These are phyloP conservation scores for Vulpes ferrilata DNA, from an alignment of 2,113 vertebrate species.

Conservation along the genomic window DNA sequence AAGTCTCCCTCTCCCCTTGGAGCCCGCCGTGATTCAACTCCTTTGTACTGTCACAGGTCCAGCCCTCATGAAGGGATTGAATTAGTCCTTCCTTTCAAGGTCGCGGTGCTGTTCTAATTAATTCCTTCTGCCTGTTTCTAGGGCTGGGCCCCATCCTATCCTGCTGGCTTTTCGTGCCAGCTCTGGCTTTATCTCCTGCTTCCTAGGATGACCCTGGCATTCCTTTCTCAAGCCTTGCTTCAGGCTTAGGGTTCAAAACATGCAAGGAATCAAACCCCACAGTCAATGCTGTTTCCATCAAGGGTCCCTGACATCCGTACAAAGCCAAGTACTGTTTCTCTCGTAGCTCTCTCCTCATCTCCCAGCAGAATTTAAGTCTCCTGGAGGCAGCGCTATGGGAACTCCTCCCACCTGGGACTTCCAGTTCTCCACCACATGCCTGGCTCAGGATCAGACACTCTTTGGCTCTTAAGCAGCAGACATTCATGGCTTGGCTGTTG, in stretches of 20 bases:
- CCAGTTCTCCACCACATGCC: background rate
- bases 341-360: background rate
- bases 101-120: background rate
- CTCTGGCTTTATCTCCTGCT: background rate
- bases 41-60: background rate
- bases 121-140: background rate
- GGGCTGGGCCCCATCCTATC: background rate
- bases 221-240: background rate
- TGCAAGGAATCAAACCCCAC: background rate
- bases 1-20: background rate
- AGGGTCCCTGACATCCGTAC: rapidly evolving
- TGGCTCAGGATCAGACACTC: background rate
- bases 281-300: rapidly evolving
- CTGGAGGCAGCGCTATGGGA: background rate
- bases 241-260: background rate
- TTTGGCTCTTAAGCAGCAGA: background rate
- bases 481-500: background rate
- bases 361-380: background rate
- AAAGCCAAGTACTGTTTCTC: background rate
- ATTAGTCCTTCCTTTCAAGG: background rate
- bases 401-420: rapidly evolving
- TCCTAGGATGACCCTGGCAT: no score
- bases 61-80: background rate
- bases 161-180: background rate
- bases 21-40: background rate